Evolutionary conservation across 2,113 vertebrate species (phyloP).

Genomic region (Gopherus evgoodei): DNA sequence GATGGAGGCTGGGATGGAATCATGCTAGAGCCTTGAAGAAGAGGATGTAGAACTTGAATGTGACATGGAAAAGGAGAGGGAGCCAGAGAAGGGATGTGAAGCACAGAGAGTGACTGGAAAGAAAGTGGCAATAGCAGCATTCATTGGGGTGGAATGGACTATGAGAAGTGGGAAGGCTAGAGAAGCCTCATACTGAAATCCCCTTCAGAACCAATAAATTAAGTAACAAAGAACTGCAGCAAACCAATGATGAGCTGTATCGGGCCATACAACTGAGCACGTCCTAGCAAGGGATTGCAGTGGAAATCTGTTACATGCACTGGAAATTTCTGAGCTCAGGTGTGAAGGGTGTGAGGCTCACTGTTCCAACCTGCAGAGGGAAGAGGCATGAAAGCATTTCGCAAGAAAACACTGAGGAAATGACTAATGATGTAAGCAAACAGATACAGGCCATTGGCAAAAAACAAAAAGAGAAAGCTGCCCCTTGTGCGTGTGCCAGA

Average conservation of each 20-base stretch:
- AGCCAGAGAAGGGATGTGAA: neutral
- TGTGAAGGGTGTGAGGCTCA: rapidly evolving
- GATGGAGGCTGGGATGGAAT: rapidly evolving
- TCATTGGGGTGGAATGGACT: rapidly evolving
- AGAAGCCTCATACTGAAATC: neutral
- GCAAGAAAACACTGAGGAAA: neutral
- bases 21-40: neutral
- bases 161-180: rapidly evolving
- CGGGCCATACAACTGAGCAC: neutral
- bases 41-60: neutral
- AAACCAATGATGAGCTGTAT: neutral
- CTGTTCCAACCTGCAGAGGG: neutral
- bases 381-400: neutral
- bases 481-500: neutral
- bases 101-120: neutral
- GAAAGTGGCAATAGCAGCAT: neutral
- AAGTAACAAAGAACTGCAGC: neutral
- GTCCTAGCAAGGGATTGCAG: neutral
- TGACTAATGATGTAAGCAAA: neutral
- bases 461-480: conserved; percentile 11
- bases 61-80: neutral
- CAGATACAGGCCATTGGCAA: neutral
- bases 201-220: rapidly evolving
- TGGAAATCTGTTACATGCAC: neutral
- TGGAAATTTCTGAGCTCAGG: neutral